Percentiles rank a stretch among this genome's conserved stretches.
phyloP scores from a whole-genome alignment of 2,113 vertebrate genomes.

The Hystrix brachyura region DNA sequence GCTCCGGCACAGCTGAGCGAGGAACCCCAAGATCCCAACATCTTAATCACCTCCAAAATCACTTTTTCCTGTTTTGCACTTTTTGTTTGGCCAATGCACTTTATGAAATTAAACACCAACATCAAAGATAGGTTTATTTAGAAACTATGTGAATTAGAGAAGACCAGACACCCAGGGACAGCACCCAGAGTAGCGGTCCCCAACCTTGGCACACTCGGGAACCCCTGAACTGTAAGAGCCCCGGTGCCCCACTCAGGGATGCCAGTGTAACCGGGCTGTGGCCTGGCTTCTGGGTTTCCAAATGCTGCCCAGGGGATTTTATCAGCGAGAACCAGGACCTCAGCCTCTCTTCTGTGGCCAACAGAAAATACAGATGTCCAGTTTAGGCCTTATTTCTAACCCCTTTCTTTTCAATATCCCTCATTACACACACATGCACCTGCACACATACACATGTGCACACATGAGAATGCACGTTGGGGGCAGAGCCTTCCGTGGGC shows the following conservation, averaged over 20 bases:
- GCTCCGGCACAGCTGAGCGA: not conserved
- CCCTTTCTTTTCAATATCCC: not conserved
- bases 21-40: not conserved
- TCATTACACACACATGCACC: not conserved
- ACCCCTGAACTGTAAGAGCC: not conserved
- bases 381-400: not conserved
- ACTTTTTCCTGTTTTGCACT: not conserved
- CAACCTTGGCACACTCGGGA: rapidly evolving
- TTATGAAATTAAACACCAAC: not conserved
- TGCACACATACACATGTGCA: not conserved
- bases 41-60: not conserved
- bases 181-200: not conserved
- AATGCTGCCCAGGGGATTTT: not conserved
- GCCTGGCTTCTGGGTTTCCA: not conserved
- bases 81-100: not conserved
- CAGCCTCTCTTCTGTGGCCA: not conserved
- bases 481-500: not conserved
- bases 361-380: not conserved
- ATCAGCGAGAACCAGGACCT: not conserved
- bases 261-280: rapidly evolving
- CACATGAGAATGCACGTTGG: not conserved
- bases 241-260: not conserved
- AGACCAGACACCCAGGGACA: not conserved
- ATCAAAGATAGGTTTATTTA: not conserved
- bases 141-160: not conserved